Evolutionary conservation across 1,140 invertebrate genomes (phyloP), one percentile per base, ranked within the genome.

Genomic region (Gryllus bimaculatus): DNA sequence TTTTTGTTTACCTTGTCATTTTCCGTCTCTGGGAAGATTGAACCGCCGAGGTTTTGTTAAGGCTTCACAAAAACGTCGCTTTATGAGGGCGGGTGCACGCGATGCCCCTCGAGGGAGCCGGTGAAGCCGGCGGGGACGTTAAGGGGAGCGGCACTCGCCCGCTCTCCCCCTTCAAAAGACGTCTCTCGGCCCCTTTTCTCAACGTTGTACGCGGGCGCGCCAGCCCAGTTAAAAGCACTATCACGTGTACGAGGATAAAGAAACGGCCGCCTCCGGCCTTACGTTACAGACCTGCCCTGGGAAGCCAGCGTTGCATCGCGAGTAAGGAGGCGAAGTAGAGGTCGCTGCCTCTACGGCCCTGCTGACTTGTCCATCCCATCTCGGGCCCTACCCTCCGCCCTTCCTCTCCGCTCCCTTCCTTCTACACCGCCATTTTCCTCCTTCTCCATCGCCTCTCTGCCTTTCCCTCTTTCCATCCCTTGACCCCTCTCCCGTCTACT

Each of bases 1-100:
- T 66, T 66, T 66, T 66, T 66, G 54, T 66, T 10, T 66, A 66
- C 54, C 54, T 66, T 66, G 54, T 66, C 54, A 66, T 66, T 66
- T 66, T 18, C 54, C 18, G 54, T 66, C 18, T 66, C 54, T 66
- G 54, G 54, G 54, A 66, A 66, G 54, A 66, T 66, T 66, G 54
- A 66, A 18, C 54, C 18, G 54, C 18, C 54, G 54, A 66, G 54
- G 54, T 66, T 66, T 66, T 66, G 10, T 10, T 66, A 10, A 66
- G 54, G 18, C 54, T 13, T 66, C 54, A 66, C 54, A 66, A 66
- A 66, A 66, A 66, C 54, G 54, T 66, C 54, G 10, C 18, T 66
- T 66, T 66, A 66, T 66, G 54, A 66, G 54, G 18, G 2, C 54
- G 10, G 10, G 2, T 10, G 10, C 54, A 66, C 10, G 54, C 7